A percentile compares a stretch with the other conserved stretches of the same genome.
phyloP scores from a whole-genome alignment of 2,888 invertebrate genomes.

The Mystacides longicornis region DNA sequence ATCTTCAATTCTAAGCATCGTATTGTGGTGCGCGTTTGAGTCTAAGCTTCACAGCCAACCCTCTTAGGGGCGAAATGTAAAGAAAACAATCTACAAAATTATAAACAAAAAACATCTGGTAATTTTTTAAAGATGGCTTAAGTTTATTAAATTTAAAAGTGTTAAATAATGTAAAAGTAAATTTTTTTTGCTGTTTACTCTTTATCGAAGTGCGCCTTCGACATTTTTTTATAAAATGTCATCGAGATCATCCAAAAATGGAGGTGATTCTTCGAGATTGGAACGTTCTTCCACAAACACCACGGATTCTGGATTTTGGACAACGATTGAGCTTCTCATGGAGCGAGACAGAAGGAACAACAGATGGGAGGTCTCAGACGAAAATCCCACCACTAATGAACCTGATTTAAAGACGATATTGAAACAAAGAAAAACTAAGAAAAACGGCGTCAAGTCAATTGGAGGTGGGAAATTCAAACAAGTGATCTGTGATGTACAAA shows the following conservation, averaged over 20 bases:
- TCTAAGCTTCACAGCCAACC: neutral
- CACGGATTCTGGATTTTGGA: constrained; percentile 51
- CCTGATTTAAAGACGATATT: neutral
- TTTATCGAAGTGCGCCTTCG: too few relatives aligned
- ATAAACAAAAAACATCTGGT: too few relatives aligned
- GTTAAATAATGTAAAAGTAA: too few relatives aligned
- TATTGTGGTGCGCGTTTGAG: neutral
- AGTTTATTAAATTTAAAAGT: too few relatives aligned
- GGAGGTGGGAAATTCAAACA: neutral
- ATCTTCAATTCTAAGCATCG: constrained; percentile 19
- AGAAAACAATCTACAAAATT: neutral
- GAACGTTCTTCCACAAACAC: constrained; percentile 33
- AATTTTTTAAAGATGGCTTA: too few relatives aligned
- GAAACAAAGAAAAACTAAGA: neutral
- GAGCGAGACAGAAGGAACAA: constrained; percentile 45
- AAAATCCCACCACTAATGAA: constrained; percentile 13
- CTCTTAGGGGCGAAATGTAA: too few relatives aligned
- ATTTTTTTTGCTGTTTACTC: too few relatives aligned
- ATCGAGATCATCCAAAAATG: neutral
- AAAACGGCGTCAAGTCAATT: neutral
- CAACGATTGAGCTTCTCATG: constrained; percentile 54
- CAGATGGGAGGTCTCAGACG: constrained; percentile 36
- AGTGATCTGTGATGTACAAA: too few relatives aligned
- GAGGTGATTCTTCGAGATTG: neutral
- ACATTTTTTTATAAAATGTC: neutral